Conservation (phyloP, 2,888 invertebrate species). For the Leptopilina syphax region DNA sequence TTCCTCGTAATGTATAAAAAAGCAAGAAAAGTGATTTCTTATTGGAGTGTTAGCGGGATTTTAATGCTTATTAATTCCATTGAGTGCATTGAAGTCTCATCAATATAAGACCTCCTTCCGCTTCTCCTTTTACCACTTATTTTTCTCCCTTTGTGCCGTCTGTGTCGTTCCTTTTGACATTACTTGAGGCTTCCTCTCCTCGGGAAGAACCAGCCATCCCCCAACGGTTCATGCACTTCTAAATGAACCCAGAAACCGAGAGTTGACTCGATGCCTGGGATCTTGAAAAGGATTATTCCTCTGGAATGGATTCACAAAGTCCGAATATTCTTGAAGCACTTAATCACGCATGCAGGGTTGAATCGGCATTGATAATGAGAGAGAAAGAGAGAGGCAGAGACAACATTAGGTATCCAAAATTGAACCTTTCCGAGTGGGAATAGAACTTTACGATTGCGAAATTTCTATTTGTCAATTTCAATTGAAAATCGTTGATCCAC, state of each 20-base stretch:
- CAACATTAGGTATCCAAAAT: constrained; percentile 9
- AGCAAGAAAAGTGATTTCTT: not conserved
- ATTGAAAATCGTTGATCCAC: no score
- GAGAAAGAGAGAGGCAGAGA: not conserved
- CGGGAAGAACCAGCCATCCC: constrained; percentile 5
- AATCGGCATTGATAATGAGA: constrained; percentile 27
- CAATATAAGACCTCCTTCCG: constrained; percentile 1
- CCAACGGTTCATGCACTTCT: constrained; percentile 25
- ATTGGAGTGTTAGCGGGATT: not conserved
- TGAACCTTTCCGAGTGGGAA: no score
- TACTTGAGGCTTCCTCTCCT: constrained; percentile 3
- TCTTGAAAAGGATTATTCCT: constrained; percentile 28
- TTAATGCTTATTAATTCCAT: constrained; percentile 25
- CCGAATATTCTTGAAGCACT: constrained; percentile 32
- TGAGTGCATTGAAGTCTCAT: constrained; percentile 17
- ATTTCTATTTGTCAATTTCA: no score
- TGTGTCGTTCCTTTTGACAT: constrained; percentile 32
- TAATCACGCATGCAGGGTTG: constrained; percentile 26
- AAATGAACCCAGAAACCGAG: constrained; percentile 11
- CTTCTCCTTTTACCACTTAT: constrained; percentile 20
- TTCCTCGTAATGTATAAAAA: not conserved
- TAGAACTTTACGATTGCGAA: not conserved
- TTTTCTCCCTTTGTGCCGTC: constrained; percentile 32
- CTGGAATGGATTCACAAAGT: constrained; percentile 34
- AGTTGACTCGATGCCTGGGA: constrained; percentile 6